Conservation (phyloP, 2,888 invertebrate species). For the Pocota personata region DNA sequence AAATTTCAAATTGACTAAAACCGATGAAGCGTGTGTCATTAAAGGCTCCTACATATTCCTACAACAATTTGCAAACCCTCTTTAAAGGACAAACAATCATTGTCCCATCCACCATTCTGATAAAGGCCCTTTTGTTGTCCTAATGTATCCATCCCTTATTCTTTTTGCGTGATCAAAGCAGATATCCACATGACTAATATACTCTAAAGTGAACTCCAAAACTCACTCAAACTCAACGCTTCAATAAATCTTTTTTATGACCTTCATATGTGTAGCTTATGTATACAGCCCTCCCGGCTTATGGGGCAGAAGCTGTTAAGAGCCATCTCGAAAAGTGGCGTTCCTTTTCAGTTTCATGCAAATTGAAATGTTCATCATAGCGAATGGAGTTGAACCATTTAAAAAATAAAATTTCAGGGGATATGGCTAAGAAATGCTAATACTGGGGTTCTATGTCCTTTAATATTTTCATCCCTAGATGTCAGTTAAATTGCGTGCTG, state of each 20-base stretch:
- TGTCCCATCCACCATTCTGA: neutral
- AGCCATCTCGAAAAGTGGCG: constrained; percentile 31
- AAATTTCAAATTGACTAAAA: neutral
- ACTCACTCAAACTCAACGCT: constrained; percentile 24
- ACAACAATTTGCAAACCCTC: neutral
- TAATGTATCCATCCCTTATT: neutral
- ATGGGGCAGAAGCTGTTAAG: constrained; percentile 19
- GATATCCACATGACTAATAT: constrained; percentile 1
- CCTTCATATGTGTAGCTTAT: constrained; percentile 48
- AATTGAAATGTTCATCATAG: constrained; percentile 67
- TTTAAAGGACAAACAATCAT: neutral
- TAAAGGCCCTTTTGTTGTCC: neutral
- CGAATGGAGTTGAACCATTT: constrained; percentile 49
- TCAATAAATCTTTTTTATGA: constrained; percentile 55
- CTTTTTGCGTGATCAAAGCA: constrained; percentile 25
- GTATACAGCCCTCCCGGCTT: neutral
- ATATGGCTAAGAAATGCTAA: constrained; percentile 59
- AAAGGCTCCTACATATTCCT: neutral
- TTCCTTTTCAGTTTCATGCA: constrained; percentile 60
- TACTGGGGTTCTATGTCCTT: constrained; percentile 39
- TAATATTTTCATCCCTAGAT: constrained; percentile 42
- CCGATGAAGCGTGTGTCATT: neutral
- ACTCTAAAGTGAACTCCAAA: constrained; percentile 9
- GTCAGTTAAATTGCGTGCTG: constrained; percentile 43
- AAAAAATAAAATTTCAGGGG: constrained; percentile 33